Conservation (phyloP, 2,113 vertebrate species). For the Mobula birostris region DNA sequence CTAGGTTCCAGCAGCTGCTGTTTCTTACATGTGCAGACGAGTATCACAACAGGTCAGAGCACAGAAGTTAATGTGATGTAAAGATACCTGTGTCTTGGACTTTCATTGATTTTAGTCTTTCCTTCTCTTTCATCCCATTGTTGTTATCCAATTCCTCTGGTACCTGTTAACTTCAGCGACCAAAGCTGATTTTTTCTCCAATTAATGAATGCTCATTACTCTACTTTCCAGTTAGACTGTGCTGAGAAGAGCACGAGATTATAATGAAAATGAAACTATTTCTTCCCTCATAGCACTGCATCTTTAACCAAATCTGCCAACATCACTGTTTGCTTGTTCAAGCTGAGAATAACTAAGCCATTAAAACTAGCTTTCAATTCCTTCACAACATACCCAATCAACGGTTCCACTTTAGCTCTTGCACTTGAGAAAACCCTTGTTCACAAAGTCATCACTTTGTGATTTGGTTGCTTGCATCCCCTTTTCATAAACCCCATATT, state of each 20-base stretch:
- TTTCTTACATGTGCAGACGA: not conserved
- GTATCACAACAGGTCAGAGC: not conserved
- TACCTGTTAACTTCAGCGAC: too few relatives aligned
- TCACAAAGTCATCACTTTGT: not conserved
- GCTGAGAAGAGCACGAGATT: not conserved
- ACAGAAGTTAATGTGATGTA: not conserved
- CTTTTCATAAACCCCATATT: not conserved
- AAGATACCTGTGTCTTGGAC: not conserved
- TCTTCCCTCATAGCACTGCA: not conserved
- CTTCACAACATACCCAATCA: not conserved
- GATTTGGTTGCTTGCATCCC: not conserved
- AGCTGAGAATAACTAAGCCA: not conserved
- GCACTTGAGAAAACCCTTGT: not conserved
- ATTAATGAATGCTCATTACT: not conserved
- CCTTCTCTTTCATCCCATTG: too few relatives aligned
- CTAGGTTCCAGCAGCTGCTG: too few relatives aligned
- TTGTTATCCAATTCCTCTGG: too few relatives aligned
- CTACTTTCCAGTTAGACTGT: not conserved
- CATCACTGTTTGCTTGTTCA: not conserved
- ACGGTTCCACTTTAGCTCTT: not conserved
- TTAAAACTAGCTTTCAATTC: not conserved
- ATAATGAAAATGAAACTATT: not conserved
- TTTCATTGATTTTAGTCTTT: too few relatives aligned
- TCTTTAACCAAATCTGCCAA: not conserved
- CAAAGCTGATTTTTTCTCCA: not conserved